Percentiles rank a stretch among this genome's conserved stretches.
These are phyloP conservation scores for Athrips mouffetella DNA, from an alignment of 2,888 invertebrate species.

Conservation along the genomic window DNA sequence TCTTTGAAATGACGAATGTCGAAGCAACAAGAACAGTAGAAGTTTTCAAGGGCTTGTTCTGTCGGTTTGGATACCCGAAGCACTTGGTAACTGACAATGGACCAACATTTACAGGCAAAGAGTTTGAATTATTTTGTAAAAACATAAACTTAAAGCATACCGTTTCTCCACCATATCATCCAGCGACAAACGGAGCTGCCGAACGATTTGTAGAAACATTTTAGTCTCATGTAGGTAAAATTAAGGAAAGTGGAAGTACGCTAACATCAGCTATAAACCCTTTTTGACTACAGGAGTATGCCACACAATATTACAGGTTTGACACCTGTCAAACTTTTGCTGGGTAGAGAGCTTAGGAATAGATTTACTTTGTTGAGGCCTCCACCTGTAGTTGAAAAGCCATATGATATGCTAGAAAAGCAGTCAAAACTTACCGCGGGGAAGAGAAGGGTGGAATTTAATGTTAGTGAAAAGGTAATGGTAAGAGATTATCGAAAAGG, in stretches of 20 bases:
- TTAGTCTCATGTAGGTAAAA: constrained; percentile 19
- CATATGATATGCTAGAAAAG: not conserved
- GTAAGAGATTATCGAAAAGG: constrained; percentile 16
- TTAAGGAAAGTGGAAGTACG: constrained; percentile 14
- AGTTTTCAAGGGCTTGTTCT: constrained; percentile 23
- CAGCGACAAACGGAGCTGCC: constrained; percentile 23
- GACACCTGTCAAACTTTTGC: constrained; percentile 17
- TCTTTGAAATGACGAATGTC: constrained; percentile 20
- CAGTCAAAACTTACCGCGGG: not conserved
- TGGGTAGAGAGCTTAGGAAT: constrained; percentile 19
- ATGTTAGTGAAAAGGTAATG: constrained; percentile 19
- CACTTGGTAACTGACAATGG: constrained; percentile 27
- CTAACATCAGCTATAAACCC: constrained; percentile 13
- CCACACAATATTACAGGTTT: constrained; percentile 19
- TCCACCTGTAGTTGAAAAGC: constrained; percentile 14
- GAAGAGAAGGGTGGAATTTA: constrained; percentile 11
- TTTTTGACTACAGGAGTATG: constrained; percentile 19
- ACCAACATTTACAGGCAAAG: constrained; percentile 20
- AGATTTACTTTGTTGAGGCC: constrained; percentile 19
- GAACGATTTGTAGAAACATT: constrained; percentile 24
- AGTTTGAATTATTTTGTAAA: constrained; percentile 24
- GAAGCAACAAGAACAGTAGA: constrained; percentile 14
- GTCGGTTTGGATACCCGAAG: constrained; percentile 20
- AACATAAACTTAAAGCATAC: constrained; percentile 16
- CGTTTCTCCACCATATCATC: constrained; percentile 22